Evolutionary conservation across 1,140 invertebrate genomes (phyloP).

Genomic region (Antheraea pernyi): DNA sequence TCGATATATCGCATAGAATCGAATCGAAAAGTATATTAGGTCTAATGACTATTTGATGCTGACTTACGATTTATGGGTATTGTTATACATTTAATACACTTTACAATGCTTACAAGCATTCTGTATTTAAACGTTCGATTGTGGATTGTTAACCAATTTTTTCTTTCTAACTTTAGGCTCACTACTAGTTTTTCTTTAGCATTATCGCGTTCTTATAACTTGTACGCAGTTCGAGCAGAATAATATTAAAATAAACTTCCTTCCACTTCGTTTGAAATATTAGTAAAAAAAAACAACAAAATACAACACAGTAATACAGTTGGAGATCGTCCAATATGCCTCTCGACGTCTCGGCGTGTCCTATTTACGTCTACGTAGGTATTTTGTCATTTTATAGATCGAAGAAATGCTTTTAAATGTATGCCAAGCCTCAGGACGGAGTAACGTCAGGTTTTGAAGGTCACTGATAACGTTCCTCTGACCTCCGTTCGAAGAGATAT

Average conservation of each 20-base stretch:
- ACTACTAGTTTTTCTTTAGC: background rate
- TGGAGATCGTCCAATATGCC: constrained; percentile 12
- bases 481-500: background rate
- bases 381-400: background rate
- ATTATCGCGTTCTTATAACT: background rate
- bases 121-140: too few species aligned
- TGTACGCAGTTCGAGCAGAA: background rate
- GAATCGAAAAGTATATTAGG: too few species aligned
- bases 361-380: constrained; percentile 4
- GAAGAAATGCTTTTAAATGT: background rate
- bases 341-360: background rate
- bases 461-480: background rate
- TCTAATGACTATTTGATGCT: too few species aligned
- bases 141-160: too few species aligned
- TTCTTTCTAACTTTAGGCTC: too few species aligned
- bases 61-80: too few species aligned
- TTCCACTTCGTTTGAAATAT: background rate
- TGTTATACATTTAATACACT: too few species aligned
- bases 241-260: background rate
- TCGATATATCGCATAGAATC: too few species aligned
- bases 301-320: constrained; percentile 6
- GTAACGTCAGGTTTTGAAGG: background rate
- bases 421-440: background rate
- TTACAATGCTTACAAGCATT: too few species aligned
- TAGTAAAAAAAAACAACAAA: background rate